Conservation (phyloP, 2,113 vertebrate genomes). For the Urocolius indicus region DNA sequence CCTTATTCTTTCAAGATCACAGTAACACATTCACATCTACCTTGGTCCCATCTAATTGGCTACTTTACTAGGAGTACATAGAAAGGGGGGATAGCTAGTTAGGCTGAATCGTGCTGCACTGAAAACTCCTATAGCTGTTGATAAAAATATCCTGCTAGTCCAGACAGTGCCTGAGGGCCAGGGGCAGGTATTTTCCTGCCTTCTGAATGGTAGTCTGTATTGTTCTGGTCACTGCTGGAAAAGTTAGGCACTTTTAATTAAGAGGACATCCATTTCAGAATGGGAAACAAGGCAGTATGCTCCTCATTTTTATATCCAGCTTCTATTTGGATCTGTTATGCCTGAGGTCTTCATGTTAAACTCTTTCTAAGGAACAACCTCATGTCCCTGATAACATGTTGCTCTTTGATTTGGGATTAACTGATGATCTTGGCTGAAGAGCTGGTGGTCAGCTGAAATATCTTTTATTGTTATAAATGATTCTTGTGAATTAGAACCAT, state of each 20-base stretch:
- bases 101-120: not conserved
- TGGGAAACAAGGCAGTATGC: not conserved
- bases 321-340: not conserved
- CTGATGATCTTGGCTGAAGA: not conserved
- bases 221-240: not conserved
- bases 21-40: not conserved
- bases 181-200: not conserved
- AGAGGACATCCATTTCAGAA: not conserved
- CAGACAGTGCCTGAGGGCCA: fast-evolving
- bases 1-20: too few relatives aligned
- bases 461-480: not conserved
- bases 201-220: not conserved
- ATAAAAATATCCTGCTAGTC: not conserved
- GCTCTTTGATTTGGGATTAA: not conserved
- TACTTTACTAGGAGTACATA: not conserved
- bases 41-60: not conserved
- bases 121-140: not conserved
- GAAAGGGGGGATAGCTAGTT: not conserved
- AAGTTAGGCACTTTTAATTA: not conserved
- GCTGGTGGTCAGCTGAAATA: not conserved
- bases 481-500: not conserved
- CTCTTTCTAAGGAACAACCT: not conserved
- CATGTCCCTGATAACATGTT: fast-evolving
- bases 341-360: not conserved
- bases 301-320: not conserved